These are phyloP conservation scores for Phalacrocorax pelagicus DNA, from an alignment of 2,113 vertebrate species.

Conservation along the genomic window DNA sequence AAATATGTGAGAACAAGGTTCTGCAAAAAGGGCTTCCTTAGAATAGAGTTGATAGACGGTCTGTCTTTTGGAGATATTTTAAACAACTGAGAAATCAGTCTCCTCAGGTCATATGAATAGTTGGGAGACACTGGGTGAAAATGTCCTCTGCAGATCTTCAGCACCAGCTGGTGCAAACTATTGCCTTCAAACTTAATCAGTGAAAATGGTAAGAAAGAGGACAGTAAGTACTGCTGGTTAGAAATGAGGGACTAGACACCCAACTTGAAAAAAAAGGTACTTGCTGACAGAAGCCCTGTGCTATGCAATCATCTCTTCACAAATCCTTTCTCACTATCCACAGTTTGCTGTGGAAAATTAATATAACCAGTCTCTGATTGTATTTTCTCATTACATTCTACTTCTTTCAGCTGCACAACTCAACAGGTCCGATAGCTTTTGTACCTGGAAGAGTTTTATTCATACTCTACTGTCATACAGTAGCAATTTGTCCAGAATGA, in stretches of 20 bases:
- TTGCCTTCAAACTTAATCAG: conserved; percentile 82
- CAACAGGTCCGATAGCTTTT: not conserved
- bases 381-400: not conserved
- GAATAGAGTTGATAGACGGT: conserved; percentile 85
- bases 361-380: not conserved
- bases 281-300: not conserved
- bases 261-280: not conserved
- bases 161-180: conserved; percentile 83
- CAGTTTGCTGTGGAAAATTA: not conserved
- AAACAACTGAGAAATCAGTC: conserved; percentile 84
- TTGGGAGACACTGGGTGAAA: conserved; percentile 76
- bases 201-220: not conserved
- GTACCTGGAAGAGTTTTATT: not conserved
- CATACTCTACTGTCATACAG: not conserved
- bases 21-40: conserved; percentile 82
- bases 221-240: not conserved
- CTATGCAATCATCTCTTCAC: not conserved
- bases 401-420: not conserved
- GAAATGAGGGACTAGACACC: not conserved
- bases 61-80: conserved; percentile 84
- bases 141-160: conserved; percentile 87
- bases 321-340: not conserved
- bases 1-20: conserved; percentile 74
- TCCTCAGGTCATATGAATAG: conserved; percentile 81
- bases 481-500: not conserved